phyloP scores from a whole-genome alignment of 2,888 invertebrate genomes.

The Andrena minutula region DNA sequence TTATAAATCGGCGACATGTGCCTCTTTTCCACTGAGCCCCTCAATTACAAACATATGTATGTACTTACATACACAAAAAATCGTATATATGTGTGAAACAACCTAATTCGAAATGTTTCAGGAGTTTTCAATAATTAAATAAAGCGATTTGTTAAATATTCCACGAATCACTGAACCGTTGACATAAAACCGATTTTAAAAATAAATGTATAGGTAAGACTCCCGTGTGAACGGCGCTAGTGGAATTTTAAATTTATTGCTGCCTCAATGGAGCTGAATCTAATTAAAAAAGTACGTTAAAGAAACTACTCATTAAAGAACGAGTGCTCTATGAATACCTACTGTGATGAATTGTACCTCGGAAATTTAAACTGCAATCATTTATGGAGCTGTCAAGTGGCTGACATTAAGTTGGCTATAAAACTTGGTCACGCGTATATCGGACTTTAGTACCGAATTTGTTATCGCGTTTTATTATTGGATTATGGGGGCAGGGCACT shows the following conservation, averaged over 20 bases:
- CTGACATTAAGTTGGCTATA: constrained; percentile 19
- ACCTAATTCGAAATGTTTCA: neutral
- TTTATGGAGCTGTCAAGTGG: constrained; percentile 19
- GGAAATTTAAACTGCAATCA: constrained; percentile 18
- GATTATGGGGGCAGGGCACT: neutral
- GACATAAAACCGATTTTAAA: neutral
- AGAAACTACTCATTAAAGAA: neutral
- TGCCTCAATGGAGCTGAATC: no score
- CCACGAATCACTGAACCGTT: neutral
- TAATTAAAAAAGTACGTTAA: neutral
- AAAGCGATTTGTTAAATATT: constrained; percentile 22
- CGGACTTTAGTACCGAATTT: neutral
- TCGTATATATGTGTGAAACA: neutral
- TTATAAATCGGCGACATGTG: no score
- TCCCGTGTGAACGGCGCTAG: neutral
- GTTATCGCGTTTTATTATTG: constrained; percentile 22
- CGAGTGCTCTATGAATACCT: neutral
- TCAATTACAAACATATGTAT: no score
- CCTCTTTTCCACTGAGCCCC: no score
- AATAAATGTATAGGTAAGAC: neutral
- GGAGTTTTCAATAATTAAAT: constrained; percentile 29
- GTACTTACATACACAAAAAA: no score
- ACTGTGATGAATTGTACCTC: constrained; percentile 13
- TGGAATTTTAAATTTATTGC: neutral
- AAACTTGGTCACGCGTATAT: constrained; percentile 26